A percentile compares a stretch with the other conserved stretches of the same genome.
Conservation (phyloP, 2,113 vertebrate genomes). For the Myanophis thanlyinensis region DNA sequence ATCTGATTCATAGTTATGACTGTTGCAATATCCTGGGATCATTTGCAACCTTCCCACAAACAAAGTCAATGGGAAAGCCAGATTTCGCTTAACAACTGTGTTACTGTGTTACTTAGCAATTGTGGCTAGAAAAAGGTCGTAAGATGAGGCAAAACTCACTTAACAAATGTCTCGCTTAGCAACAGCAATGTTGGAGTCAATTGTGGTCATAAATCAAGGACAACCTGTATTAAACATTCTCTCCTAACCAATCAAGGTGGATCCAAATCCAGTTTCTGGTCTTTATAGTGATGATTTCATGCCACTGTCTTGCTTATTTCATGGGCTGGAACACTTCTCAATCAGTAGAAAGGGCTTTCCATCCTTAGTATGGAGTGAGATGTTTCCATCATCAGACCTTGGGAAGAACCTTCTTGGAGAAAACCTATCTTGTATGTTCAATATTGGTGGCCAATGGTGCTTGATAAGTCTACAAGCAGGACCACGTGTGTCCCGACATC, state of each 20-base stretch:
- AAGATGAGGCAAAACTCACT: no score
- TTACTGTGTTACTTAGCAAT: no score
- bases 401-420: neutral
- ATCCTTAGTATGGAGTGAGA: neutral
- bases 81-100: no score
- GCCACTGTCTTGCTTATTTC: neutral
- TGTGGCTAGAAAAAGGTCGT: no score
- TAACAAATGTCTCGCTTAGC: no score
- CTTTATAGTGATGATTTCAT: neutral
- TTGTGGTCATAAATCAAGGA: no score
- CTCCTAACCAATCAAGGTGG: neutral
- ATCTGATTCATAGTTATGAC: no score
- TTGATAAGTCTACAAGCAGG: neutral
- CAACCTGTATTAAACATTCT: neutral
- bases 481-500: neutral
- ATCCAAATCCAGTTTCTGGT: neutral
- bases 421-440: neutral
- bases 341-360: neutral
- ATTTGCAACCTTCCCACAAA: no score
- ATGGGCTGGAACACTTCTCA: neutral
- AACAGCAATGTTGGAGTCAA: no score
- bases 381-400: neutral
- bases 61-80: no score
- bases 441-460: neutral
- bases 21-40: no score